These are phyloP conservation scores for Digitonthophagus gazella DNA, from an alignment of 2,888 invertebrate species.

Conservation along the genomic window DNA sequence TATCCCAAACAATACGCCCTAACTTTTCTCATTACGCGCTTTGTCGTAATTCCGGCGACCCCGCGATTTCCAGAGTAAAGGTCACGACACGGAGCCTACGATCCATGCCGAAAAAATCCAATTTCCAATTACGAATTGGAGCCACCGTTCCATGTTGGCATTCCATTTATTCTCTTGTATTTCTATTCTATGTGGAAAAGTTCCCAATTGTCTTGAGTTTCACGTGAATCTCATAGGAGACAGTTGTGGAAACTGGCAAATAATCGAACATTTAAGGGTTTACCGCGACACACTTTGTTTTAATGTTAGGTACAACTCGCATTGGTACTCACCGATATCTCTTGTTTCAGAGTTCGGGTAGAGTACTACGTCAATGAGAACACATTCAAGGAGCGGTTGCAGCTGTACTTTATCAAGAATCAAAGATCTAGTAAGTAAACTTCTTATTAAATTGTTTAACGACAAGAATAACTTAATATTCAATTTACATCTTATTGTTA, in stretches of 20 bases:
- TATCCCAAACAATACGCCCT: neutral
- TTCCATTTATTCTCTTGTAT: neutral
- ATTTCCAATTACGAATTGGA: neutral
- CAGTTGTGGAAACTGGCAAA: neutral
- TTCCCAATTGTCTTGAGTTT: neutral
- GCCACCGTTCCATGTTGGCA: neutral
- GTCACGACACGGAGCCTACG: neutral
- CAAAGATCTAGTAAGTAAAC: constrained; percentile 94
- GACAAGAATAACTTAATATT: neutral
- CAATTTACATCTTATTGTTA: neutral
- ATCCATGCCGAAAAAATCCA: neutral
- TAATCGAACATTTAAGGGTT: neutral
- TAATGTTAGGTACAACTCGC: neutral
- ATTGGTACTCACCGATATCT: constrained; percentile 19
- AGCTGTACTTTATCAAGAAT: constrained; percentile 99
- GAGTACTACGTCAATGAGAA: constrained; percentile 99
- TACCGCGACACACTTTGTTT: neutral
- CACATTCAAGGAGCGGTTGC: constrained; percentile 97
- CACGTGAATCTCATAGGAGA: neutral
- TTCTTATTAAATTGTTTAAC: neutral
- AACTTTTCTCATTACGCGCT: neutral
- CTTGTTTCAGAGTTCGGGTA: constrained; percentile 84
- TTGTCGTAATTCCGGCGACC: neutral
- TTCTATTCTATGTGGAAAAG: neutral
- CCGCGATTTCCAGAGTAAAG: neutral